Percentiles rank a stretch among this genome's conserved stretches.
Conservation (phyloP, 2,113 vertebrate species). For the Oreotrochilus melanogaster region DNA sequence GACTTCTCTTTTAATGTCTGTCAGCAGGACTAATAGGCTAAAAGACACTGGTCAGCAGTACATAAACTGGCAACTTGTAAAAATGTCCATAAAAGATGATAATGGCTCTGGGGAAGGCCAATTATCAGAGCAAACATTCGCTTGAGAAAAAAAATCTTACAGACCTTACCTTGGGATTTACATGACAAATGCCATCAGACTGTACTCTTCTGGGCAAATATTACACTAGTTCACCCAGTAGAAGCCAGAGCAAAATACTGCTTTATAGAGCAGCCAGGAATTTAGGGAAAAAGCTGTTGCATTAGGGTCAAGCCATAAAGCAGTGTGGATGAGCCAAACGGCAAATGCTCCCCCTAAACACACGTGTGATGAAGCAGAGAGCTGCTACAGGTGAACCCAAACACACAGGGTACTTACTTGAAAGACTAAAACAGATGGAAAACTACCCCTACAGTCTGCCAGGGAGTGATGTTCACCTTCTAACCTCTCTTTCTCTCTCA, state of each 20-base stretch:
- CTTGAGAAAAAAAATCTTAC: not conserved
- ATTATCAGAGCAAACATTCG: not conserved
- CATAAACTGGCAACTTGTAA: not conserved
- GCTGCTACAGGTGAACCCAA: not conserved
- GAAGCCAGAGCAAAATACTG: not conserved
- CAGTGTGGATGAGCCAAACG: not conserved
- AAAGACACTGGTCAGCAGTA: not conserved
- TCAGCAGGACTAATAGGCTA: not conserved
- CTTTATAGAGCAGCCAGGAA: not conserved
- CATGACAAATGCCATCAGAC: not conserved
- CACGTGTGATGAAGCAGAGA: not conserved
- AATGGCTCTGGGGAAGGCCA: not conserved
- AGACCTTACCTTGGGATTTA: slow-evolving; percentile 1
- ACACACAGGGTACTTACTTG: not conserved
- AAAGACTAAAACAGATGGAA: not conserved
- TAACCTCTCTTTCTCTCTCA: not conserved
- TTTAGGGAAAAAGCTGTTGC: not conserved
- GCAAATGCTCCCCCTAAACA: not conserved
- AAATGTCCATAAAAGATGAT: not conserved
- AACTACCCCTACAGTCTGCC: not conserved
- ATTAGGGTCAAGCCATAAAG: not conserved
- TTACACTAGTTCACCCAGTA: not conserved
- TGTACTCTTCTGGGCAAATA: not conserved
- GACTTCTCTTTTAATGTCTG: not conserved
- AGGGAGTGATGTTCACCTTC: not conserved